Evolutionary conservation across 2,113 vertebrate genomes (phyloP).

Genomic region (Tapirus terrestris): DNA sequence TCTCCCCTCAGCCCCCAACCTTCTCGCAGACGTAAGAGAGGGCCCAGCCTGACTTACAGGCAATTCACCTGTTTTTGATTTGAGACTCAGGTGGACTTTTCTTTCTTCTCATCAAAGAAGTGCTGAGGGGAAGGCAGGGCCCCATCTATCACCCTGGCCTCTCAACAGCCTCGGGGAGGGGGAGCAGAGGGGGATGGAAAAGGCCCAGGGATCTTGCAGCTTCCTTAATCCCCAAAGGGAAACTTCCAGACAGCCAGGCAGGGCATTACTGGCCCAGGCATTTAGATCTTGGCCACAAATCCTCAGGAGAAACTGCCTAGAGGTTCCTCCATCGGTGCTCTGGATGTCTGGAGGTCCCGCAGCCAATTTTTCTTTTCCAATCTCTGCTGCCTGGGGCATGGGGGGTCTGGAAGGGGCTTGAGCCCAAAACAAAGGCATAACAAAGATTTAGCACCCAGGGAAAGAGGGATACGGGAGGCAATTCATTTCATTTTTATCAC

Average conservation of each 20-base stretch:
- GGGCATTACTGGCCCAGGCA: slow-evolving; percentile 1
- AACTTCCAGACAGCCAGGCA: slow-evolving; percentile 9
- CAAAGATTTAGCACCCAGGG: not conserved
- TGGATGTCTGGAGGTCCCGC: not conserved
- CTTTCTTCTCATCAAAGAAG: slow-evolving; percentile 79
- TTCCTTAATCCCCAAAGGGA: slow-evolving; percentile 45
- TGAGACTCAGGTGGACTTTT: slow-evolving; percentile 80
- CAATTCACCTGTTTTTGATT: slow-evolving; percentile 82
- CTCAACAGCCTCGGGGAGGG: slow-evolving; percentile 65
- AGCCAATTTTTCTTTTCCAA: not conserved
- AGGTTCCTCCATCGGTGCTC: not conserved
- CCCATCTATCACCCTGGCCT: slow-evolving; percentile 76
- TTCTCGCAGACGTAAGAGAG: slow-evolving; percentile 57
- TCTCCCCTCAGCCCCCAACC: slow-evolving; percentile 54
- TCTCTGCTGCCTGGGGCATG: not conserved
- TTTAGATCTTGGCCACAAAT: not conserved
- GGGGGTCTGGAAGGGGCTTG: not conserved
- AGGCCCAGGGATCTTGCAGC: not conserved
- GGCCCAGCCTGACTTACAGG: slow-evolving; percentile 61
- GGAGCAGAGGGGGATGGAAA: not conserved
- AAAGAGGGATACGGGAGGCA: not conserved
- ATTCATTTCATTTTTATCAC: slow-evolving; percentile 11
- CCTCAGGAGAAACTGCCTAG: not conserved
- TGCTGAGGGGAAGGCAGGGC: slow-evolving; percentile 71
- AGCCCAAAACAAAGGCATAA: not conserved